Evolutionary conservation across 2,113 vertebrate genomes (phyloP), one percentile per base, ranked within the genome.

Genomic region (Takifugu flavidus): DNA sequence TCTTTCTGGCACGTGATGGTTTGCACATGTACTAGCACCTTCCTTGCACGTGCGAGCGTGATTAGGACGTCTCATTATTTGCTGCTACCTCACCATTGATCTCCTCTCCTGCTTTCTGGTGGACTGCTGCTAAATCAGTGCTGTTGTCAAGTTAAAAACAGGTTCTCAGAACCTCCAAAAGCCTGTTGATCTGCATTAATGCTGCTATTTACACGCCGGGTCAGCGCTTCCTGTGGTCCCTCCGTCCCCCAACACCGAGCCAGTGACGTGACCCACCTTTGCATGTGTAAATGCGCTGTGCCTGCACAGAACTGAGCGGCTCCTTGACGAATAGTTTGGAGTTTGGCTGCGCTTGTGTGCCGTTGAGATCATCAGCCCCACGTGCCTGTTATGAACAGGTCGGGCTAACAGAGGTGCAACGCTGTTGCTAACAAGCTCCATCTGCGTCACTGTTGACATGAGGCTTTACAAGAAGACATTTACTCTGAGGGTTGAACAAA

Each of bases 201-300:
- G 34, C 34, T 39, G 3, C 13, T 13, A 27, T 14, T 10, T 25
- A 26, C 31, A 47, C 4, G 8, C 34, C 1, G 34, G 34, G 8
- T 39, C 2, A 39, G 54, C 25, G 10, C 26, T 46, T 28, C 1
- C 20, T 20, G n/a, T 25, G 39, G 1, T 34, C 27, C 26, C 13
- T 14, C 43, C 46, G 26, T 14, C 25, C 2, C 26, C 26, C 15
- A 25, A 65, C 64, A 71, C 73, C 75, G 73, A 59, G 49, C 75
- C 70, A 56, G 59, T 79, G 73, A 83, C 67, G 71, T 78, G 72
- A 83, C 69, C 74, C 66, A 75, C 56, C 65, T 61, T 6, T 34
- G 49, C 59, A 78, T 53, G 46, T 73, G 71, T 4, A 8, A 26
- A 51, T 49, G 25, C 49, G 13, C 25, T 66, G 29, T 50, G 34